Evolutionary conservation across 2,113 vertebrate genomes (phyloP), one percentile per base, ranked within the genome.

Genomic region (Bos indicus): DNA sequence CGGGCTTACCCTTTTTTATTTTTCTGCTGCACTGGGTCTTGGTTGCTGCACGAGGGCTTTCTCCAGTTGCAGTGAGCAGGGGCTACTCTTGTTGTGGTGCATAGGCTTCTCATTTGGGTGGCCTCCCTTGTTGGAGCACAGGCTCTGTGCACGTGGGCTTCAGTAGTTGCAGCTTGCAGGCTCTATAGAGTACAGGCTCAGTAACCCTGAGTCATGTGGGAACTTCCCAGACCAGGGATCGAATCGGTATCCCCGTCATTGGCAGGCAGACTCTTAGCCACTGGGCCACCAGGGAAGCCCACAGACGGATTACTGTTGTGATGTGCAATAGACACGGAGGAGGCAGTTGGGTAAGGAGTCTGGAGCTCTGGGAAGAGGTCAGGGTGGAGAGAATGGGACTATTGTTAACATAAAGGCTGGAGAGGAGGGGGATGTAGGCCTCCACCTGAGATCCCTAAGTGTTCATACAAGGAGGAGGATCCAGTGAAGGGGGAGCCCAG

Each of bases 281-380:
- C 71, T 0, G 3, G 36, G 26, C 36, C 71, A 43, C 71, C 71
- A 25, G 71, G 36, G 36, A 43, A 77, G 23, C 36, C 71, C 36
- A 26, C 36, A 13, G 74, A 10, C 15, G 5, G 28, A 33, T 62
- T 7, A 3, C 12, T 0, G n/a, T 15, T 8, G 0, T 7, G 2
- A 52, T 43, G 16, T 14, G 11, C 33, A 8, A 1, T 78, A 67
- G 21, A 74, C 19, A 0, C 25, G 0, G 14, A 84, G 88, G 57
- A 54, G 57, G 77, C 56, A 21, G 21, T 25, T 4, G 2, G 2
- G 3, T 28, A 9, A 59, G 59, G n/a, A 36, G n/a, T 46, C 52
- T 43, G 26, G 36, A 54, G 54, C 56, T 74, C 40, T 10, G 7
- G 4, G 4, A 52, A 90, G 57, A 67, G 9, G 21, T 43, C 59